Conservation (phyloP, 2,888 invertebrate genomes). For the Caenorhabditis sp. region DNA sequence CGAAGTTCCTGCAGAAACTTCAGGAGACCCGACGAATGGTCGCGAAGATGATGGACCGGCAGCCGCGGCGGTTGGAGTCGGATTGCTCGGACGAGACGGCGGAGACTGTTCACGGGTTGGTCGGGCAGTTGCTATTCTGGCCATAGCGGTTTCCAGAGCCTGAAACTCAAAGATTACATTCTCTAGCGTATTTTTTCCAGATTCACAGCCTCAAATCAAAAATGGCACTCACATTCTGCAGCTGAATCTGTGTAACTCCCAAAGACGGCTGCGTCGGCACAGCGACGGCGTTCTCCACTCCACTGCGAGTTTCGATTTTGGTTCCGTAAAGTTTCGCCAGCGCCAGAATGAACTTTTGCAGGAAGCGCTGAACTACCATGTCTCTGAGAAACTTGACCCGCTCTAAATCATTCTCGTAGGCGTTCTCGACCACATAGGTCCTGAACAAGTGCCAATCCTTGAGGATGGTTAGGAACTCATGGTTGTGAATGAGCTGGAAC, state of each 20-base stretch:
- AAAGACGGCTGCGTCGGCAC: background rate
- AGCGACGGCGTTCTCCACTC: background rate
- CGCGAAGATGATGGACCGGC: too few species aligned
- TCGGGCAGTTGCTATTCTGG: background rate
- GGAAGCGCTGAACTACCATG: background rate
- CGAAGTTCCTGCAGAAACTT: too few species aligned
- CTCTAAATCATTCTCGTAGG: background rate
- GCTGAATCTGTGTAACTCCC: background rate
- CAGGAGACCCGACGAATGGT: too few species aligned
- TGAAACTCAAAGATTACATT: too few species aligned
- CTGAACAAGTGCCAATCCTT: background rate
- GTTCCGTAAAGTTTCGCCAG: background rate
- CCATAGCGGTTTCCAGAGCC: background rate
- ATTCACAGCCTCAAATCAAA: background rate
- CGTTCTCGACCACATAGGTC: background rate
- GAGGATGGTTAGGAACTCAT: background rate
- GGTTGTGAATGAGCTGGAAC: background rate
- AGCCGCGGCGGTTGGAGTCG: too few species aligned
- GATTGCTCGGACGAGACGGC: too few species aligned
- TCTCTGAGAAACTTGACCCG: background rate
- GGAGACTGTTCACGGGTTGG: background rate
- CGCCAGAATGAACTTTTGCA: background rate
- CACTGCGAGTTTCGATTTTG: background rate
- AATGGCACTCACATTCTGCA: background rate
- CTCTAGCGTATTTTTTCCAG: too few species aligned